These are phyloP conservation scores for Alethe diademata DNA, from an alignment of 2,113 vertebrate species.

Conservation along the genomic window DNA sequence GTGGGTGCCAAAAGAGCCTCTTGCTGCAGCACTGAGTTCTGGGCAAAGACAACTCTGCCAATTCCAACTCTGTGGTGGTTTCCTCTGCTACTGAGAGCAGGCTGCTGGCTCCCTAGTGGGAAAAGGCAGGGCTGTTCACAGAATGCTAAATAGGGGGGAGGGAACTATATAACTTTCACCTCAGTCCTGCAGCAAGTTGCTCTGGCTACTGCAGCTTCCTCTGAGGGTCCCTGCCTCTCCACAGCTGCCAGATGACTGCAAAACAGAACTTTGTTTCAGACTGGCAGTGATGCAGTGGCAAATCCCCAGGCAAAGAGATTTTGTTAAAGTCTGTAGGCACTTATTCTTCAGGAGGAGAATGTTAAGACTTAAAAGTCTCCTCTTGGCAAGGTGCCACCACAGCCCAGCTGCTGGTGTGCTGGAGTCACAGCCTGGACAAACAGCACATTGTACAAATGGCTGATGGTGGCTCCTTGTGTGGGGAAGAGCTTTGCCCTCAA, in stretches of 20 bases:
- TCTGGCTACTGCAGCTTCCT: constrained; percentile 47
- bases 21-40: background rate
- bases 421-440: background rate
- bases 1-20: background rate
- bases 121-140: constrained; percentile 5
- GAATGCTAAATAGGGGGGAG: background rate
- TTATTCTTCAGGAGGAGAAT: background rate
- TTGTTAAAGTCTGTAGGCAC: constrained; percentile 7
- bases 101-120: background rate
- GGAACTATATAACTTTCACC: background rate
- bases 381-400: background rate
- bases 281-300: background rate
- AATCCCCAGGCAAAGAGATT: background rate
- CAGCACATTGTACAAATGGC: background rate
- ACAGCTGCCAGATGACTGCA: background rate
- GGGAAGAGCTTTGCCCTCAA: background rate
- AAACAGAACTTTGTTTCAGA: background rate
- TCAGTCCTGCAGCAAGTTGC: constrained; percentile 23
- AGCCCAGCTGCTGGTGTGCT: background rate
- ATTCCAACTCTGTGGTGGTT: background rate
- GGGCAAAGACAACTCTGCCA: background rate
- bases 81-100: background rate
- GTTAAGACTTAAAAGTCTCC: background rate
- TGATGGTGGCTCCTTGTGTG: background rate
- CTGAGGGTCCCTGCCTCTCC: background rate